A percentile compares a stretch with the other conserved stretches of the same genome.
phyloP scores from a whole-genome alignment of 2,888 invertebrate genomes.

The Dasysyrphus albostriatus region DNA sequence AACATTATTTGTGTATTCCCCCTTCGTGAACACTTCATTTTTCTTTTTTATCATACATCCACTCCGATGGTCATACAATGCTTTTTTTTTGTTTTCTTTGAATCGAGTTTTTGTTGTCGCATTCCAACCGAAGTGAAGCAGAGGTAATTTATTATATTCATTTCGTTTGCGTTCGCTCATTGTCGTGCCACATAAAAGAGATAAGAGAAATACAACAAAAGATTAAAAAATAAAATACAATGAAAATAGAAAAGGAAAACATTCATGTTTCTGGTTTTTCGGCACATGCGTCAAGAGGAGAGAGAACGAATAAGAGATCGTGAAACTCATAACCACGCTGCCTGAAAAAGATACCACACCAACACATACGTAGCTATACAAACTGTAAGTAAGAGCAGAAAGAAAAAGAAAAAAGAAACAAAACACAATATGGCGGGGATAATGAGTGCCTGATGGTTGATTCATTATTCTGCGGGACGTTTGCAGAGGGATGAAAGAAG shows the following conservation, averaged over 20 bases:
- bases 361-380: constrained; percentile 64
- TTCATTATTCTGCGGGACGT: constrained; percentile 30
- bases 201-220: constrained; percentile 9
- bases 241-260: constrained; percentile 30
- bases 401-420: constrained; percentile 69
- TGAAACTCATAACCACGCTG: constrained; percentile 44
- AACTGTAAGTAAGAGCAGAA: constrained; percentile 54
- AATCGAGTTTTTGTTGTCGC: constrained; percentile 56
- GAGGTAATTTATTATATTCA: constrained; percentile 74
- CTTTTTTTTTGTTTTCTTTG: neutral
- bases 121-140: constrained; percentile 68
- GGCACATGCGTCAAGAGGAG: constrained; percentile 72
- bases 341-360: constrained; percentile 77
- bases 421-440: constrained; percentile 75
- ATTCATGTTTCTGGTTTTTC: neutral
- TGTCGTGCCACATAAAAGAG: constrained; percentile 48
- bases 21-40: constrained; percentile 53
- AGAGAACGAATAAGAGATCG: constrained; percentile 50
- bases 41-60: constrained; percentile 51
- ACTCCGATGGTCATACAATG: constrained; percentile 19
- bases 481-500: constrained; percentile 26
- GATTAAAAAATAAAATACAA: constrained; percentile 7
- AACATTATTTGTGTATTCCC: constrained; percentile 21
- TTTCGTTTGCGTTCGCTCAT: constrained; percentile 71
- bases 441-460: constrained; percentile 54